Evolutionary conservation across 2,113 vertebrate genomes (phyloP).

Genomic region (Dipodomys ordii): DNA sequence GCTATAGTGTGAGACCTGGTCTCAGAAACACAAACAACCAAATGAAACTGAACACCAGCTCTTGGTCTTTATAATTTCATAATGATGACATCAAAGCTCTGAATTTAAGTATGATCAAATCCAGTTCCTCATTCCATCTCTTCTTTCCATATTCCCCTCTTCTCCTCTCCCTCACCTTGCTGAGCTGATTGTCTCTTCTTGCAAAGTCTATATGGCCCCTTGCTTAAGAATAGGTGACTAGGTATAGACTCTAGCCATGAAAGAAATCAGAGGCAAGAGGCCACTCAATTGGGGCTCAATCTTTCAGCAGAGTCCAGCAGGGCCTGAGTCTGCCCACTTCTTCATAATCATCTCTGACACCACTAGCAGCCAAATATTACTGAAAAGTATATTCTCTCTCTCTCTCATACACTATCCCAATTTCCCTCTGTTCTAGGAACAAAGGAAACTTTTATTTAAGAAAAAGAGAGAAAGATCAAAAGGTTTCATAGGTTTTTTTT

Average conservation of each 20-base stretch:
- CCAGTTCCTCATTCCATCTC: neutral
- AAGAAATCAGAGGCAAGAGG: conserved; percentile 10
- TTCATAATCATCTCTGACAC: neutral
- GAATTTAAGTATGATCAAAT: neutral
- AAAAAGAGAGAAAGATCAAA: conserved; percentile 48
- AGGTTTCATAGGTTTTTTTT: conserved; percentile 36
- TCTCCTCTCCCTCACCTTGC: neutral
- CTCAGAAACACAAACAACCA: neutral
- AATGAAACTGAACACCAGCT: neutral
- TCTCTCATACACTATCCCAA: neutral
- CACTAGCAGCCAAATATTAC: conserved; percentile 21
- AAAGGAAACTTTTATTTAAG: conserved; percentile 62
- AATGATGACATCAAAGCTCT: neutral
- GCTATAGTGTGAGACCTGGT: neutral
- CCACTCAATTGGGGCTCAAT: neutral
- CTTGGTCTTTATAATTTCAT: neutral
- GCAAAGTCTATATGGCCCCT: neutral
- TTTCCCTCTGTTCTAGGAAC: conserved; percentile 28
- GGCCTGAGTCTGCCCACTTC: neutral
- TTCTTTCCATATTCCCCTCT: neutral
- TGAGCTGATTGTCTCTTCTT: neutral
- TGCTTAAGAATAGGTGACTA: neutral
- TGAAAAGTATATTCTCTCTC: conserved; percentile 15
- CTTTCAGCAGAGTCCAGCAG: neutral
- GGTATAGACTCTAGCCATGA: neutral